Conservation (phyloP, 2,113 vertebrate species). For the Rhynchomys soricoides region DNA sequence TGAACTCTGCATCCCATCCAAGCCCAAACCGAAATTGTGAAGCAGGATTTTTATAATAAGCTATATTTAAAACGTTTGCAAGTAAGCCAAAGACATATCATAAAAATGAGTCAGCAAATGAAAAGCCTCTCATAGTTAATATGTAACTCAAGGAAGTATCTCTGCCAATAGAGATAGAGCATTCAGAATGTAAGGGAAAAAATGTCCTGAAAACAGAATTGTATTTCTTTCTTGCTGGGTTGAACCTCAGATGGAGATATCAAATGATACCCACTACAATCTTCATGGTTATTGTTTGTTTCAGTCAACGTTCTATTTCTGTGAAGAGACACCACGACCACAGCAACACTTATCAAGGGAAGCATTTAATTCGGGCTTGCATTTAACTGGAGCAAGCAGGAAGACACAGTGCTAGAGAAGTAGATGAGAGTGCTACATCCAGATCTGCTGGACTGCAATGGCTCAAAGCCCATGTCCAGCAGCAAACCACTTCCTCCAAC, state of each 20-base stretch:
- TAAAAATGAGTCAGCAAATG: not conserved
- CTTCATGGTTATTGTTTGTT: not conserved
- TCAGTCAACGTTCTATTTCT: not conserved
- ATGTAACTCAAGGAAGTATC: not conserved
- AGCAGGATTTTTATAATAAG: not conserved
- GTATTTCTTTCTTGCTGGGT: not conserved
- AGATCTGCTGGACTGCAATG: too few species aligned
- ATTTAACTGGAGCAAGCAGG: not conserved
- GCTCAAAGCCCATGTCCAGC: not conserved
- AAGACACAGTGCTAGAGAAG: not conserved
- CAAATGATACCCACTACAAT: fast-evolving
- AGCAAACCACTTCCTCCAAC: not conserved
- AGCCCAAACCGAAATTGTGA: not conserved
- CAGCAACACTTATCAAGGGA: not conserved
- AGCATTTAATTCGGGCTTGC: not conserved
- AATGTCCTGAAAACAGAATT: not conserved
- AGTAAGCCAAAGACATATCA: not conserved
- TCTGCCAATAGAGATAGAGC: not conserved
- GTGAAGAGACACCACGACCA: not conserved
- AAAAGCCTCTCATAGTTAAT: not conserved
- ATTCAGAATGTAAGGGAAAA: not conserved
- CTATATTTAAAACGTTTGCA: not conserved
- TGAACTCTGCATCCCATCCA: not conserved
- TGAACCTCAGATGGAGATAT: not conserved
- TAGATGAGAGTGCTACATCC: not conserved